Evolutionary conservation across 35 echinoderm and acorn worm genomes (phyloP), one percentile per base, ranked within the genome.

Genomic region (Apostichopus japonicus): DNA sequence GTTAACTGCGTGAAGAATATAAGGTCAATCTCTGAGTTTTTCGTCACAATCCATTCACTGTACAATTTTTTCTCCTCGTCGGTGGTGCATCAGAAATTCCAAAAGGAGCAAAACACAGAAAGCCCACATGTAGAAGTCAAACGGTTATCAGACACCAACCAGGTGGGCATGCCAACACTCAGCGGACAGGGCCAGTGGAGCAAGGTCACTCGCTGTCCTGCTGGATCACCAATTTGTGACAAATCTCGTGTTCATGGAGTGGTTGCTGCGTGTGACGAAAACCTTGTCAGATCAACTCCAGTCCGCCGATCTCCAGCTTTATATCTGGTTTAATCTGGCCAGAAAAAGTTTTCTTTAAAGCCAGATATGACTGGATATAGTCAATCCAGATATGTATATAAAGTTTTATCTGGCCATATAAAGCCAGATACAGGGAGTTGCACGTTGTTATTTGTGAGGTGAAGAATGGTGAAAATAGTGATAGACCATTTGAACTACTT

Each of bases 231-330:
- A 88, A 10, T 88, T 88, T 88, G 86, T 88, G 56, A 67, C 58
- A 24, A 67, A 88, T 67, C 14, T 75, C 4, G 17, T n/a, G 15
- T 16, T 75, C 0, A 15, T 21, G 79, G 79, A 87, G n/a, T 4
- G 86, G 10, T 70, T 88, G 58, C 59, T 71, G 57, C 57, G 27
- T 27, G 7, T 88, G 58, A 88, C 58, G 84, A 67, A 88, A 88
- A 88, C 86, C 86, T 70, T 88, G 86, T 67, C 57, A 67, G 86
- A 67, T 88, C 86, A 88, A 70, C 63, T 88, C 4, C 86, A 88
- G 86, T 23, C 86, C 86, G 2, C 86, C 57, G 86, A 88, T 67
- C 63, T 88, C 57, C 86, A 88, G 86, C 86, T 88, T 88, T n/a
- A n/a, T n/a, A n/a, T n/a, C n/a, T n/a, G n/a, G n/a, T n/a, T n/a